Base-by-base conservation (phyloP, 2,797 vertebrate genomes). In the Varecia variegata region DNA sequence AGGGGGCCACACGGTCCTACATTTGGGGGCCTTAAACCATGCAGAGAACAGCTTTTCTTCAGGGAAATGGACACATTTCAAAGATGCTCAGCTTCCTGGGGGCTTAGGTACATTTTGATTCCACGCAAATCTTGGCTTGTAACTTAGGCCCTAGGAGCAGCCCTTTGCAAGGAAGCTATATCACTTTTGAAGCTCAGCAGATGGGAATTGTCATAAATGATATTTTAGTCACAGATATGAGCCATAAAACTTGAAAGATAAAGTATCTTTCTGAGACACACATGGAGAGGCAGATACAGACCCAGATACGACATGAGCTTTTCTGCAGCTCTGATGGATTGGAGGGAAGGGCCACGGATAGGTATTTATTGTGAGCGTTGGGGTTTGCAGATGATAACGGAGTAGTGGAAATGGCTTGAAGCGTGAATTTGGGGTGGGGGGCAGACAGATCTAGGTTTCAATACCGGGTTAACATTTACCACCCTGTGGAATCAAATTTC, bases 221-320 rank as follows among this genome's bases (percentile, higher is more conserved):
- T 98, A 97, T 97, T 97, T 98, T 96, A 97, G 87, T 98, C 97
- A 94, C 95, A 90, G 98, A 98, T 97, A 97, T 88, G 97, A 97
- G 92, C 97, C 97, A 96, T 98, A 97, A 97, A 98, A 94, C 97
- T 93, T 84, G 96, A 97, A 97, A 94, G 96, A 98, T 97, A 97
- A 97, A 97, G 91, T 97, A 85, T 97, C 97, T 97, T 93, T 97
- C 94, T 60, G 93, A 97, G 98, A 94, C 95, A 92, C 96, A 97
- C 97, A 93, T 86, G 89, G 93, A 96, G 91, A 97, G 84, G 94
- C 97, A 97, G 91, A 96, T 70, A 81, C 85, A 89, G 91, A 45
- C 32, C 8, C 52, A 81, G 93, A 67, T 27, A 74, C 6, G 21
- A 17, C 10, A 0, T 0, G 23, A 65, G 54, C 14, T 38, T 58